Evolutionary conservation across 2,888 invertebrate species (phyloP).

Genomic region (Agonopterix subpropinquella): DNA sequence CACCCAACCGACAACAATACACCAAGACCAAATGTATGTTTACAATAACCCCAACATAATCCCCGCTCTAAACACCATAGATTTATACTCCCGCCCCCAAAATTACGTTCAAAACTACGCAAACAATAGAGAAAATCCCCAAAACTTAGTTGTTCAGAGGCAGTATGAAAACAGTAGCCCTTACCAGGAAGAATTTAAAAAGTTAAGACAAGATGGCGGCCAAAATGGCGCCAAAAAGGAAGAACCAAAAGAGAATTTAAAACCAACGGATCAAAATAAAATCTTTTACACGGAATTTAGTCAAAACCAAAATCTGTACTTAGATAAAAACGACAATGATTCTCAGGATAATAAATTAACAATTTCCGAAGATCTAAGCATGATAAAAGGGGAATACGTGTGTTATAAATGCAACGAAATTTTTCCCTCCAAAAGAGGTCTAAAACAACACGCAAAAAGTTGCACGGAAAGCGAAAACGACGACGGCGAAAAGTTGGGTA

Average conservation of each 20-base stretch:
- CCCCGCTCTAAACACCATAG: constrained; percentile 37
- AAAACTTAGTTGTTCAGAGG: constrained; percentile 57
- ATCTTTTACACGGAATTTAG: constrained; percentile 36
- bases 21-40: constrained; percentile 45
- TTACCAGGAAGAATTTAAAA: constrained; percentile 48
- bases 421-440: constrained; percentile 50
- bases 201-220: constrained; percentile 32
- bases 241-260: constrained; percentile 58
- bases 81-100: constrained; percentile 44
- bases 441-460: constrained; percentile 55
- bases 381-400: constrained; percentile 56
- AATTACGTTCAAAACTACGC: constrained; percentile 47
- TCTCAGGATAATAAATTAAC: constrained; percentile 31
- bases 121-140: constrained; percentile 50
- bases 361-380: constrained; percentile 34
- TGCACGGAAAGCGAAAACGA: constrained; percentile 33
- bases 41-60: constrained; percentile 45
- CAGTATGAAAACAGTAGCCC: constrained; percentile 52
- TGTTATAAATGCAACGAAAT: constrained; percentile 60
- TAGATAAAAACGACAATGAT: constrained; percentile 32
- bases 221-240: constrained; percentile 32
- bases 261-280: constrained; percentile 53
- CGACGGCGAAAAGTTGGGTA: constrained; percentile 45
- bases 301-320: constrained; percentile 9
- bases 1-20: constrained; percentile 20